Conservation (phyloP, 1,140 invertebrate species). For the Wiebesia pumilae region DNA sequence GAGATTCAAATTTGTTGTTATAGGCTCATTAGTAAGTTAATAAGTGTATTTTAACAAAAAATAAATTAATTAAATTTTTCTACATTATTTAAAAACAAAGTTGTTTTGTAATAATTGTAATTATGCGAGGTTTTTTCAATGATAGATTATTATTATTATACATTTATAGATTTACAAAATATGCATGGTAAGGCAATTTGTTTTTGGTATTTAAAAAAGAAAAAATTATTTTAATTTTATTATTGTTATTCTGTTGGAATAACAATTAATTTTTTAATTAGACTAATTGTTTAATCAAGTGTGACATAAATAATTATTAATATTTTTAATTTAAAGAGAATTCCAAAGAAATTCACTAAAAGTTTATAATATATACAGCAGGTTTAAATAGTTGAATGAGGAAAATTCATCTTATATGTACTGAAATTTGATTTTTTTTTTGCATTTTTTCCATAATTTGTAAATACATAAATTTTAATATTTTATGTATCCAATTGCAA, state of each 20-base stretch:
- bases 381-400: background rate
- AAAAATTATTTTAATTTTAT: no score
- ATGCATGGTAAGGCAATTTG: background rate
- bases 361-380: background rate
- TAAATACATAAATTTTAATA: slow-evolving; percentile 38
- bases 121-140: background rate
- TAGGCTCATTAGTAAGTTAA: no score
- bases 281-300: background rate
- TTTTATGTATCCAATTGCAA: slow-evolving; percentile 26
- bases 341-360: background rate
- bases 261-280: no score
- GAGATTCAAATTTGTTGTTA: no score
- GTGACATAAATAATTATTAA: background rate
- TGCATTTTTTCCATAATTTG: slow-evolving; percentile 13
- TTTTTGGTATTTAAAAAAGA: no score
- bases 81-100: background rate
- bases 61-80: no score
- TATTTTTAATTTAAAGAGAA: background rate
- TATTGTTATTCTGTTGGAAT: no score
- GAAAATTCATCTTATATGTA: background rate
- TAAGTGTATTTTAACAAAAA: no score
- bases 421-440: slow-evolving; percentile 7
- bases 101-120: background rate
- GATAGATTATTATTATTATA: background rate
- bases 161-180: background rate